These are phyloP conservation scores for Tragelaphus buxtoni DNA, from an alignment of 2,113 vertebrate genomes.

Conservation along the genomic window DNA sequence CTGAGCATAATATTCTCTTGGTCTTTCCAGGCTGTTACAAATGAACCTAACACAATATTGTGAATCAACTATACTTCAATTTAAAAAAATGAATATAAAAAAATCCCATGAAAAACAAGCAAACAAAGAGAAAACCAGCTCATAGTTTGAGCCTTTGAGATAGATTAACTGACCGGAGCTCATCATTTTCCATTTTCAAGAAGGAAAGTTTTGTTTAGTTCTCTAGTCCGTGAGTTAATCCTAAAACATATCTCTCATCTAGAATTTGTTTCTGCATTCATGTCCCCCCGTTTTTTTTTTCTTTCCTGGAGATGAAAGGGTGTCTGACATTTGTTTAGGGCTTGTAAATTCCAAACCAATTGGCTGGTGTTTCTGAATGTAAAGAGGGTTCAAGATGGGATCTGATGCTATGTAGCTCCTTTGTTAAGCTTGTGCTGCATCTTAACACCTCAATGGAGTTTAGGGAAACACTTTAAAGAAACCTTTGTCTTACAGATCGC, in stretches of 20 bases:
- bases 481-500: constrained; percentile 85
- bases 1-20: not conserved
- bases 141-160: not conserved
- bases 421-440: constrained; percentile 82
- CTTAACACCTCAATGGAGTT: constrained; percentile 86
- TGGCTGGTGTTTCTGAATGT: constrained; percentile 81
- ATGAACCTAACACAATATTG: not conserved
- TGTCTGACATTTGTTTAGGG: constrained; percentile 84
- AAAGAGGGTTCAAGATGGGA: constrained; percentile 74
- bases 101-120: not conserved
- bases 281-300: constrained; percentile 34
- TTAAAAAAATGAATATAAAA: not conserved
- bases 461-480: constrained; percentile 84
- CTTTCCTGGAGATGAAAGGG: constrained; percentile 79
- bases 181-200: constrained; percentile 5
- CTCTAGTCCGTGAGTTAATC: not conserved
- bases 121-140: not conserved
- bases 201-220: not conserved
- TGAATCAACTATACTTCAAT: not conserved
- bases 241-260: not conserved
- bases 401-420: constrained; percentile 71
- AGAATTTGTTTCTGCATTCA: constrained; percentile 38
- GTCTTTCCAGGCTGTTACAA: not conserved
- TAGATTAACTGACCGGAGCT: not conserved
- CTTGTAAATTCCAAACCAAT: constrained; percentile 85